Percentiles rank a stretch among this genome's conserved stretches.
phyloP scores from a whole-genome alignment of 2,888 invertebrate genomes.

The Trilocha varians region DNA sequence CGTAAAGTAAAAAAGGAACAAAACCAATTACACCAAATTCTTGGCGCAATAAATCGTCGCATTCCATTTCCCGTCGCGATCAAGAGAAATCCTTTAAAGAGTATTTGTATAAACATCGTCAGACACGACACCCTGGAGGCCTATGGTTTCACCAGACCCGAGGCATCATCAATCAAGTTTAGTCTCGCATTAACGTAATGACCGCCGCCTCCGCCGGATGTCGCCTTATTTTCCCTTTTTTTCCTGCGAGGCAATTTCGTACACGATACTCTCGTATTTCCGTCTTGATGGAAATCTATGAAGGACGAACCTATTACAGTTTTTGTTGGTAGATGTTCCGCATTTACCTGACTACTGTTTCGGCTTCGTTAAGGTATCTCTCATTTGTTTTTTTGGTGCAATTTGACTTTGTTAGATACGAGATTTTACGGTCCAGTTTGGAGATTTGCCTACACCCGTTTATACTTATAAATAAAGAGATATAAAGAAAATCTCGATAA shows the following conservation, averaged over 20 bases:
- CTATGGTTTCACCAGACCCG: slow-evolving; percentile 35
- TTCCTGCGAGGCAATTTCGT: slow-evolving; percentile 55
- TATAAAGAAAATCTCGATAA: too few species aligned
- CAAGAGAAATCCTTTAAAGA: background rate
- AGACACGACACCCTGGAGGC: slow-evolving; percentile 18
- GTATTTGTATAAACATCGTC: background rate
- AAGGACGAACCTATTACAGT: slow-evolving; percentile 38
- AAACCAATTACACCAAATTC: too few species aligned
- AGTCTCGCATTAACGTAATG: slow-evolving; percentile 72
- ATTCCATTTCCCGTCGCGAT: background rate
- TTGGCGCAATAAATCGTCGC: background rate
- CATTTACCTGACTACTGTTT: too few species aligned
- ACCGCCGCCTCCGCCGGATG: slow-evolving; percentile 63
- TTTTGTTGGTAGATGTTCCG: slow-evolving; percentile 15
- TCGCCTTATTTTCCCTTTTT: slow-evolving; percentile 66
- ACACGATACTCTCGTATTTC: slow-evolving; percentile 60
- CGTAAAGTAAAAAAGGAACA: too few species aligned
- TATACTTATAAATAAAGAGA: too few species aligned
- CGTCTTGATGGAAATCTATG: slow-evolving; percentile 64
- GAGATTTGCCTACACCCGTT: too few species aligned
- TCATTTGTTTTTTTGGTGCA: too few species aligned
- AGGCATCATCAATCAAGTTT: slow-evolving; percentile 68
- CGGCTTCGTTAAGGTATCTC: too few species aligned
- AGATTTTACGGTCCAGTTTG: too few species aligned
- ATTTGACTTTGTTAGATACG: too few species aligned